phyloP scores from a whole-genome alignment of 2,888 invertebrate species.

The Cistogaster globosa region DNA sequence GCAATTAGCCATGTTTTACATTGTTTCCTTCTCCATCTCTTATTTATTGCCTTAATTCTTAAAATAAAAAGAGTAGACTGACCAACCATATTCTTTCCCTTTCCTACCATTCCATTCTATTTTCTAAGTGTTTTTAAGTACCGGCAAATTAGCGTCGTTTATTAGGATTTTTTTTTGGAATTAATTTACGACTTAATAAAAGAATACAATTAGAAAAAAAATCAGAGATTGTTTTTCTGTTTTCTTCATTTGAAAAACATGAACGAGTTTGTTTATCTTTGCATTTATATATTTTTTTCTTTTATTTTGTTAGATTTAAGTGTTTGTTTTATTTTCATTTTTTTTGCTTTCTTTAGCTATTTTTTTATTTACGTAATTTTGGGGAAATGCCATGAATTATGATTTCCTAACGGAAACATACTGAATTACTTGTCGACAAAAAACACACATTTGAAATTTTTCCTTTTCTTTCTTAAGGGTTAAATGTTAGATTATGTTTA shows the following conservation, averaged over 20 bases:
- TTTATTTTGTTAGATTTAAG: slow-evolving; percentile 61
- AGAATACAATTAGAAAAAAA: slow-evolving; percentile 68
- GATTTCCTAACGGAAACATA: slow-evolving; percentile 81
- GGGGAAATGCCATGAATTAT: slow-evolving; percentile 78
- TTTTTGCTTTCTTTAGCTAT: slow-evolving; percentile 59
- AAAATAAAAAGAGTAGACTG: slow-evolving; percentile 42
- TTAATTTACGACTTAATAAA: slow-evolving; percentile 72
- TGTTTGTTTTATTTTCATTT: slow-evolving; percentile 72
- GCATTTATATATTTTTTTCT: slow-evolving; percentile 11
- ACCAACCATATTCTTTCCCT: slow-evolving; percentile 35
- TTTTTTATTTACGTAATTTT: slow-evolving; percentile 67
- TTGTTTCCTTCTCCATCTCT: not conserved
- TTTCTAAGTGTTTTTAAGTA: slow-evolving; percentile 69
- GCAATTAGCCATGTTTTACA: slow-evolving; percentile 51
- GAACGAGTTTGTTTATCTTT: slow-evolving; percentile 50
- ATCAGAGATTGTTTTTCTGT: slow-evolving; percentile 71
- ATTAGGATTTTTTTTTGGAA: slow-evolving; percentile 75
- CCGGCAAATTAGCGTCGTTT: slow-evolving; percentile 75
- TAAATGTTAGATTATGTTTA: slow-evolving; percentile 73
- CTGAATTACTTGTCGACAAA: slow-evolving; percentile 72
- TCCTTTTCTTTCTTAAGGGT: slow-evolving; percentile 75
- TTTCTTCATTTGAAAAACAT: slow-evolving; percentile 51
- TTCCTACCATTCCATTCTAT: slow-evolving; percentile 25
- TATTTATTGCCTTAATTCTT: not conserved
- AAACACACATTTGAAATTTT: slow-evolving; percentile 50